Evolutionary conservation across 2,888 invertebrate species (phyloP), one percentile per base, ranked within the genome.

Genomic region (Mesochorus sp.): DNA sequence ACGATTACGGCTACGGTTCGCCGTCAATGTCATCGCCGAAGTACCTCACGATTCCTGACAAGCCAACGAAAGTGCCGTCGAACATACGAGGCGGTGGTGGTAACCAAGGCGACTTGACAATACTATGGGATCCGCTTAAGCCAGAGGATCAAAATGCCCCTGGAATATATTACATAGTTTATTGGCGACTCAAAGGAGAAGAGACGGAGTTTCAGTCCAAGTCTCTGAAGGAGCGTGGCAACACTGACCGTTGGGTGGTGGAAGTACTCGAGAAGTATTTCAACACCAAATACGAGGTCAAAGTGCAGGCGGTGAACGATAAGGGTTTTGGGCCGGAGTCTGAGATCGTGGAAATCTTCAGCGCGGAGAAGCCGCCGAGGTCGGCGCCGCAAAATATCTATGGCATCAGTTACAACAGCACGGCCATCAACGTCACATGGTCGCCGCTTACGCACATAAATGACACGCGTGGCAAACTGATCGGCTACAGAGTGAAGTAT

Each of bases 31-130:
- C 97, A 0, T 97, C 97, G 79, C 97, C 97, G 0, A 95, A 96
- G 82, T 95, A 96, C 88, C 96, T 96, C 17, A 98, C 98, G 0
- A 94, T 94, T 31, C 94, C 96, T 1, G 96, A 96, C 84, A 94
- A 93, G 79, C 98, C 98, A 0, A 94, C 94, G 82, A 94, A 94
- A 85, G 94, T 95, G 3, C 98, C 98, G 0, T 89, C 92, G 3
- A 95, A 96, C 85, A 94, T 99, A 39, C 94, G 96, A 12, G 98
- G 99, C 0, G 99, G 99, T 2, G 98, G 98, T 47, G 98, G 98
- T 8, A 98, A 98, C 91, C 97, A 97, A 79, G 98, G 98, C 0
- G 98, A 98, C 88, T 94, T 99, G 2, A 96, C 97, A 0, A 97
- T 99, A 62, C 96, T 94, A 0, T 99, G 98, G 98, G 93, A 94